Evolutionary conservation across 2,888 invertebrate species (phyloP).

Genomic region (Auanema freiburgensis): DNA sequence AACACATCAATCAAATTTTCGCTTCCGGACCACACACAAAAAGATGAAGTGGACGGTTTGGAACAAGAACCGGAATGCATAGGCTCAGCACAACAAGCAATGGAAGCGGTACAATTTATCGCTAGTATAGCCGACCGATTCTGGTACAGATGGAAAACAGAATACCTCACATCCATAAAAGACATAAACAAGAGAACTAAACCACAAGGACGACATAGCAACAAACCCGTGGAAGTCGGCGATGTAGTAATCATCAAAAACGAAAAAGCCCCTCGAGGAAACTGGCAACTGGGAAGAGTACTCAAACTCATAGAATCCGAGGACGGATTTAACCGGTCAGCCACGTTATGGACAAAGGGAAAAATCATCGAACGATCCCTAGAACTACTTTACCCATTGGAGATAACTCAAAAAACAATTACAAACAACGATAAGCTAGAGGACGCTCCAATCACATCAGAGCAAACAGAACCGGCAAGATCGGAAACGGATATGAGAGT

Average conservation of each 20-base stretch:
- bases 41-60: neutral
- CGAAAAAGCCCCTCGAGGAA: neutral
- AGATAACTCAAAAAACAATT: too few relatives aligned
- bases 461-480: too few relatives aligned
- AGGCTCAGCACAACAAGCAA: neutral
- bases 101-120: too few relatives aligned
- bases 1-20: neutral
- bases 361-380: too few relatives aligned
- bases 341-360: too few relatives aligned
- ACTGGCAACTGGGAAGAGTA: neutral
- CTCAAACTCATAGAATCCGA: too few relatives aligned
- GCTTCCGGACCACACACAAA: neutral
- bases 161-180: neutral
- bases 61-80: neutral
- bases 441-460: too few relatives aligned
- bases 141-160: neutral
- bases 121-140: too few relatives aligned
- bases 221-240: neutral
- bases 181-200: neutral
- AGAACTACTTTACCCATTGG: too few relatives aligned
- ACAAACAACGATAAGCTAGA: too few relatives aligned
- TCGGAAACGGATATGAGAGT: too few relatives aligned
- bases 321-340: too few relatives aligned
- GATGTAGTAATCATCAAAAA: conserved; percentile 1
- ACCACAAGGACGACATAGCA: neutral